These are phyloP conservation scores for Bubo blakistoni DNA, from an alignment of 2,113 vertebrate species.

Conservation along the genomic window DNA sequence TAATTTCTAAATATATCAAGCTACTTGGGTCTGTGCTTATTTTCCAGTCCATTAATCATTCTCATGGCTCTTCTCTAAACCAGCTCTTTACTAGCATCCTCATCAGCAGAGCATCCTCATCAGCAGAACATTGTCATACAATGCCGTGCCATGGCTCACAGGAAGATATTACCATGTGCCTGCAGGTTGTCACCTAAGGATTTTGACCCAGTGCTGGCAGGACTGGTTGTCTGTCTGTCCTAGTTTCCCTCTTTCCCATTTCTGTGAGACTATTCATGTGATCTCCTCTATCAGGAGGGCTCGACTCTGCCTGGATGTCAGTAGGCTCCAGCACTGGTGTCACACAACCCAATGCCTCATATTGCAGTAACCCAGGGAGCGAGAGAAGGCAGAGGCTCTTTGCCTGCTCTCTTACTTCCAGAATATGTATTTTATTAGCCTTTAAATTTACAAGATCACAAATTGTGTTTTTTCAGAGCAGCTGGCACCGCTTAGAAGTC, in stretches of 20 bases:
- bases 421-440: neutral
- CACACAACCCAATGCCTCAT: neutral
- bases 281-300: neutral
- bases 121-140: neutral
- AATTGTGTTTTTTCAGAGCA: neutral
- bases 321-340: rapidly evolving
- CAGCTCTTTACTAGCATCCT: neutral
- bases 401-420: neutral
- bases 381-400: neutral
- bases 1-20: neutral
- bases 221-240: neutral
- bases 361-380: neutral
- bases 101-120: neutral
- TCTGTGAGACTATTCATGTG: rapidly evolving
- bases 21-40: neutral
- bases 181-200: neutral
- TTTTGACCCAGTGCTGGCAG: neutral
- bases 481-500: neutral
- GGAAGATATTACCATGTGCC: neutral
- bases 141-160: rapidly evolving
- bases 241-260: neutral
- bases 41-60: neutral
- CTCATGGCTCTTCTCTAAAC: neutral
- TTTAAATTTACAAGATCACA: neutral
- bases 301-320: neutral